Evolutionary conservation across 2,797 vertebrate species (phyloP).

Genomic region (Xiphophorus birchmanni): DNA sequence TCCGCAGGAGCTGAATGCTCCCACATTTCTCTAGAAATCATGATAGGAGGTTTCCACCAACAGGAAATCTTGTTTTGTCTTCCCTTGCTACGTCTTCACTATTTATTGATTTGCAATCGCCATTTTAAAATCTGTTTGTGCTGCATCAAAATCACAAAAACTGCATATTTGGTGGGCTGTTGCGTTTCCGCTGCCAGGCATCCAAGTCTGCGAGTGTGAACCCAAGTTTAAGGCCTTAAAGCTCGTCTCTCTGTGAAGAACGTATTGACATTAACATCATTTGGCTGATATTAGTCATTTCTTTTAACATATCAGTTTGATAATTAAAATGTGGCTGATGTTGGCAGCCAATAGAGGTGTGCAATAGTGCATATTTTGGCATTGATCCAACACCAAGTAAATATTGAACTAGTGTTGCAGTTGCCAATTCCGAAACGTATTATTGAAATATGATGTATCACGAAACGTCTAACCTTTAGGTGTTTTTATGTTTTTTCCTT

Average conservation of each 20-base stretch:
- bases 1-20: conserved; percentile 1
- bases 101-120: background rate
- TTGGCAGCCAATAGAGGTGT: no score
- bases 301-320: background rate
- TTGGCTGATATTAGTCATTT: background rate
- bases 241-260: background rate
- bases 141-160: background rate
- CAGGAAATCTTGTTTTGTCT: conserved; percentile 27
- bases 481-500: no score
- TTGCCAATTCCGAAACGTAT: no score
- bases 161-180: background rate
- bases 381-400: no score
- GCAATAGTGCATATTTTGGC: no score
- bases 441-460: no score
- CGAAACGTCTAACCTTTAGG: no score
- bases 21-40: conserved; percentile 26
- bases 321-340: background rate
- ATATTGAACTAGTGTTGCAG: no score
- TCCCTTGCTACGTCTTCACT: conserved; percentile 6
- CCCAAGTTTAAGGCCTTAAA: background rate
- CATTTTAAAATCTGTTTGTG: background rate
- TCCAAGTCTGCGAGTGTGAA: background rate
- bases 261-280: background rate
- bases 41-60: conserved; percentile 3
- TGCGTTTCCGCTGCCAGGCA: background rate